Percentiles rank a stretch among this genome's conserved stretches.
Conservation (phyloP, 1,140 invertebrate species). For the Xylocopa sonorina region DNA sequence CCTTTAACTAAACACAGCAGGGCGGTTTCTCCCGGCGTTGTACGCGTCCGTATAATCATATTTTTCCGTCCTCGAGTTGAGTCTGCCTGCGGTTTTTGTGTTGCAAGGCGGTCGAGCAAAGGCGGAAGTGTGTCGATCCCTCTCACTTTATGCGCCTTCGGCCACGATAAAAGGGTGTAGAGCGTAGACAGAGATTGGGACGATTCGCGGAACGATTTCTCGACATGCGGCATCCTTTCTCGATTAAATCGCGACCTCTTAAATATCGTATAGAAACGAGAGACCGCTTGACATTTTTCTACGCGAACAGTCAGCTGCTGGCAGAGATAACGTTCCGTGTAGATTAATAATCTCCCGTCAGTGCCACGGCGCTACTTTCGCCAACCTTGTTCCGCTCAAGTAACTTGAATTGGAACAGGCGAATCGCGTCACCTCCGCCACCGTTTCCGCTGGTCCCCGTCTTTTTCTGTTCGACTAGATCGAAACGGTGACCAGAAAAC, state of each 20-base stretch:
- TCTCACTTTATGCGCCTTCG: slow-evolving; percentile 41
- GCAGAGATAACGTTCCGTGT: no score
- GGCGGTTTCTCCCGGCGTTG: no score
- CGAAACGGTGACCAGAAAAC: neutral
- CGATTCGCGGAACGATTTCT: neutral
- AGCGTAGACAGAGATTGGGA: neutral
- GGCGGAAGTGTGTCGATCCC: slow-evolving; percentile 48
- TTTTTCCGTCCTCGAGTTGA: slow-evolving; percentile 17
- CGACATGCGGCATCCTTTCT: neutral
- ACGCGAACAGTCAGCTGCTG: no score
- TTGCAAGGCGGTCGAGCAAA: slow-evolving; percentile 37
- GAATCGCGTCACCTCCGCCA: no score
- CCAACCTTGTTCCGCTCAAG: slow-evolving; percentile 50
- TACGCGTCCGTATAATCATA: neutral
- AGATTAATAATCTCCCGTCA: slow-evolving; percentile 43
- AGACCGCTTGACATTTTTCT: no score
- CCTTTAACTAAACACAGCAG: neutral
- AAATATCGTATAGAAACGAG: no score
- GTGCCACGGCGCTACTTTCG: slow-evolving; percentile 49
- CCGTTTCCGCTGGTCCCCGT: neutral
- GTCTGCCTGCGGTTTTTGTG: slow-evolving; percentile 43
- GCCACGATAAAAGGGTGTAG: slow-evolving; percentile 1
- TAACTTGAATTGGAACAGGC: neutral
- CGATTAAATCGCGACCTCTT: no score
- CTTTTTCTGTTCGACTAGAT: neutral